Conservation (phyloP, 1,140 invertebrate genomes). For the Hyposmocoma kahamanoa region DNA sequence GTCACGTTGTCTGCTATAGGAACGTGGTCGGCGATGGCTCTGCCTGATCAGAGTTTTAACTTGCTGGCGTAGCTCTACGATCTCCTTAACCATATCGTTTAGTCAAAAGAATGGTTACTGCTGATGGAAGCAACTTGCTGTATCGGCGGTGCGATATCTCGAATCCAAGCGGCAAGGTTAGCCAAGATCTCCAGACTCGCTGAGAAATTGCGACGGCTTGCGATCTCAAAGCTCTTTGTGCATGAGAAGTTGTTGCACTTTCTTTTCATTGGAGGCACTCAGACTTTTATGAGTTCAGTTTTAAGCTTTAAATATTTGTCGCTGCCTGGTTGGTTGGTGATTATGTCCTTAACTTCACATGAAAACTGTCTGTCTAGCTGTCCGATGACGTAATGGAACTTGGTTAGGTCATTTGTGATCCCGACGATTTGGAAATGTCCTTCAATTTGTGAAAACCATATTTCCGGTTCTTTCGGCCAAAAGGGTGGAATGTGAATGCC, state of each 20-base stretch:
- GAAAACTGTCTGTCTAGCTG: not conserved
- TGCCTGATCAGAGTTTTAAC: not conserved
- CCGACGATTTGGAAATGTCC: not conserved
- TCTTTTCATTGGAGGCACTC: slow-evolving; percentile 13
- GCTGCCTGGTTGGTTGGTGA: not conserved
- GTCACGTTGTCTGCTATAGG: too few relatives aligned
- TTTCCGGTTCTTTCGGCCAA: slow-evolving; percentile 1
- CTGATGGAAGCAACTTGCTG: not conserved
- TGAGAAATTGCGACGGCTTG: slow-evolving; percentile 27
- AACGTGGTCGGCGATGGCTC: not conserved
- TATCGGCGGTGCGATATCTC: not conserved
- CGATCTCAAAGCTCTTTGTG: slow-evolving; percentile 21
- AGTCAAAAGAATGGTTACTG: not conserved
- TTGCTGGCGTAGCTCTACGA: not conserved
- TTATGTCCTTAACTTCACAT: slow-evolving; percentile 1
- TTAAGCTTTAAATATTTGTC: slow-evolving; percentile 1
- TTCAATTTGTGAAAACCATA: slow-evolving; percentile 6
- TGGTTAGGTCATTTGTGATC: not conserved
- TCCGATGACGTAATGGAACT: slow-evolving; percentile 1
- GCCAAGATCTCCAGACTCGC: slow-evolving; percentile 9
- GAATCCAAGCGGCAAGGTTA: slow-evolving; percentile 4
- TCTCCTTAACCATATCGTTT: not conserved
- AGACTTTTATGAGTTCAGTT: slow-evolving; percentile 4
- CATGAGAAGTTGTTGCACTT: slow-evolving; percentile 16
- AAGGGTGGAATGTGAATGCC: not conserved